Conservation (phyloP, 2,113 vertebrate genomes). For the Baryphthengus martii region DNA sequence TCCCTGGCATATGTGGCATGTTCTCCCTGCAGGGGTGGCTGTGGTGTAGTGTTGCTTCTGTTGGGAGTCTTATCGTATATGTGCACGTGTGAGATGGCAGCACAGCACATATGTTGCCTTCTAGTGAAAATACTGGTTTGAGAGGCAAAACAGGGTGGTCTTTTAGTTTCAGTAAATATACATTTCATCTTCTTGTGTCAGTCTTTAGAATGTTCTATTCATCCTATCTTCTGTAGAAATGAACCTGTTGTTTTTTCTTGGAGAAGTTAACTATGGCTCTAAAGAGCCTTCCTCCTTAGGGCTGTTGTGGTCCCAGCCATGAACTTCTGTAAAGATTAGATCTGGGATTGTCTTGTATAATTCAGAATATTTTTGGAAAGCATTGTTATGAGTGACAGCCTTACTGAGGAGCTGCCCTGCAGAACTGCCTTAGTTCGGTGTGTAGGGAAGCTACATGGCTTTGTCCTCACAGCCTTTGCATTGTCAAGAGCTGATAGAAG, state of each 20-base stretch:
- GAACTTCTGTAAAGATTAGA: neutral
- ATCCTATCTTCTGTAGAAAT: neutral
- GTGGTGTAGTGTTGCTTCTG: neutral
- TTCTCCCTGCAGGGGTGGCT: neutral
- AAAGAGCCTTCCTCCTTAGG: neutral
- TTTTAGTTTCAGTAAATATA: neutral
- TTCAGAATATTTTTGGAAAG: neutral
- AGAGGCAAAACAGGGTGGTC: neutral
- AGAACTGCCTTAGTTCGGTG: neutral
- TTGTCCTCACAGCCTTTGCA: neutral
- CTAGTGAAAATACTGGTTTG: neutral
- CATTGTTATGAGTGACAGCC: neutral
- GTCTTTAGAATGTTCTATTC: neutral
- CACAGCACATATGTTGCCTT: neutral
- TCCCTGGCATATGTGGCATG: neutral
- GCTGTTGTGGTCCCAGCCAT: neutral
- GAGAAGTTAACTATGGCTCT: neutral
- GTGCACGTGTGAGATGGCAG: neutral
- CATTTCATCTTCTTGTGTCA: neutral
- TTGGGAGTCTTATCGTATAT: neutral
- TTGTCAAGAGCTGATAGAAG: neutral
- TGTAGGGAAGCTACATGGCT: rapidly evolving
- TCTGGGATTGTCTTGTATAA: neutral
- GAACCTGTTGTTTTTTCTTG: neutral
- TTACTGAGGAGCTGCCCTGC: neutral